Base-by-base conservation (phyloP, 2,888 invertebrate species). In the Portevinia maculata region DNA sequence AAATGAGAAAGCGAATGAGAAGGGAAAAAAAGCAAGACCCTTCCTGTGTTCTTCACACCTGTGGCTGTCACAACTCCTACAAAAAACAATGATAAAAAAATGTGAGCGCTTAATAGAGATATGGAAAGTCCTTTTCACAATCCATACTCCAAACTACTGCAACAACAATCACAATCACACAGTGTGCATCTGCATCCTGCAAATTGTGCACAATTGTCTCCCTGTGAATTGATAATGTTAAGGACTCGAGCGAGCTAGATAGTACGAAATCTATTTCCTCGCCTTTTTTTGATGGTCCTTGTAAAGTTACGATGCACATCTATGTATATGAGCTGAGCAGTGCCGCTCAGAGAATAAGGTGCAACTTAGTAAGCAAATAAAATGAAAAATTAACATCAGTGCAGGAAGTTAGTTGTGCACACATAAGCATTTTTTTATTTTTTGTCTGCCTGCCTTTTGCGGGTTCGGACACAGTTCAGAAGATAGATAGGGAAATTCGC, bases 121-220 rank as follows among this genome's bases (percentile, higher is more conserved):
- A 13, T 44, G 50, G 28, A 57, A 9, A 52, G 57, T 60, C 37
- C 57, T 64, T 44, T 30, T 15, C 34, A 15, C 39, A n/a, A n/a
- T 15, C 8, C 41, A 3, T 7, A 39, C 3, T 11, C 19, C 34
- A 44, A 55, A 13, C 50, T 44, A n/a, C 53, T 41, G 65, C 65
- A 67, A 59, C 46, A 41, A 67, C 60, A 62, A 48, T 67, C 32
- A 55, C 53, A 44, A 60, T 67, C 55, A 62, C 55, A 24, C 11
- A 34, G 52, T 65, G 55, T 59, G 48, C 67, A 81, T 75, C 70
- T 52, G 57, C 59, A 81, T 70, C 81, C 81, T 76, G 76, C 44
- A 81, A 81, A 81, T 64, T 64, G 57, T 76, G 76, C 81, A 76
- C 81, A 81, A 75, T 81, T 81, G 81, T 81, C 75, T 64, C 59